phyloP scores from a whole-genome alignment of 2,113 vertebrate species.

The Mesoclemmys tuberculata region DNA sequence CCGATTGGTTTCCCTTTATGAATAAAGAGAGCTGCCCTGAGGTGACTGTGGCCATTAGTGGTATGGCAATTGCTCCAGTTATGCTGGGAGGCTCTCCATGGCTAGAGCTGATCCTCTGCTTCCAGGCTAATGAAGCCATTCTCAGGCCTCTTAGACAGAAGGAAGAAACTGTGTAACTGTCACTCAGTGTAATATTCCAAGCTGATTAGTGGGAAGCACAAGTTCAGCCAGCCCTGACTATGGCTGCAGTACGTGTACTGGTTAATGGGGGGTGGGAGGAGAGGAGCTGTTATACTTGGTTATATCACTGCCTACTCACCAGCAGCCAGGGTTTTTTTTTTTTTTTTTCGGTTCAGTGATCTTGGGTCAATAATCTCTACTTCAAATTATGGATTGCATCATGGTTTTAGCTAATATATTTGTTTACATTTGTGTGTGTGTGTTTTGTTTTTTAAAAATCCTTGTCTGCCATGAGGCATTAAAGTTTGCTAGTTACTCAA shows the following conservation, averaged over 20 bases:
- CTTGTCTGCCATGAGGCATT: not conserved
- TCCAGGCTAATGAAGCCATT: not conserved
- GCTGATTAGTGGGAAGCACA: slow-evolving; percentile 26
- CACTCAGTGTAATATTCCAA: slow-evolving; percentile 1
- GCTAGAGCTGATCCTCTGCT: not conserved
- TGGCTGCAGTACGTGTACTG: slow-evolving; percentile 40
- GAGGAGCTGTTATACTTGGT: slow-evolving; percentile 2
- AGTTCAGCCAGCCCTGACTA: not conserved
- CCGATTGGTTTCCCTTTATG: not conserved
- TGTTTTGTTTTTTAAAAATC: not conserved
- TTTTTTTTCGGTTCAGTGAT: slow-evolving; percentile 9
- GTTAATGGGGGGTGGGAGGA: not conserved
- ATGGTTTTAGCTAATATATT: not conserved
- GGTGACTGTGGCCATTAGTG: not conserved
- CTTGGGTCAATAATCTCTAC: not conserved
- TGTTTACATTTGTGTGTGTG: not conserved
- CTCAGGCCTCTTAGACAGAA: not conserved
- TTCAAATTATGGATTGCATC: slow-evolving; percentile 36
- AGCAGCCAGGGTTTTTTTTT: slow-evolving; percentile 4
- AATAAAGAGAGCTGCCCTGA: not conserved
- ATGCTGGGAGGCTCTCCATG: not conserved
- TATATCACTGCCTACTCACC: slow-evolving; percentile 14
- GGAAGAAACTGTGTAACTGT: not conserved
- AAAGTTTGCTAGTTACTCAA: not conserved
- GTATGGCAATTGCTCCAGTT: not conserved